Conservation (phyloP, 2,113 vertebrate species). For the Laticauda laticaudata region DNA sequence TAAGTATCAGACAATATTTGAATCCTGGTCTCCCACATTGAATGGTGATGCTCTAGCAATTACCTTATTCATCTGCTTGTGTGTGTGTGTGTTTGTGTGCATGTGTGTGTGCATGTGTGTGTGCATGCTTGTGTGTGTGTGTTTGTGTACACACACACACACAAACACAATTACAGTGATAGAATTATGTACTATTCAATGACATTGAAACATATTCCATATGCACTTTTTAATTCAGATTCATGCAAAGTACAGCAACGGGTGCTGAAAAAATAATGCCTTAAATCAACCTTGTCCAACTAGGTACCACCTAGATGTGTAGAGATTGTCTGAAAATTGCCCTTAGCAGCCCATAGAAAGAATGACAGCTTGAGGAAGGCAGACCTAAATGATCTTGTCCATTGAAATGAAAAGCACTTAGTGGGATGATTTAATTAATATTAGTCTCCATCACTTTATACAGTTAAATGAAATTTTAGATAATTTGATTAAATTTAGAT, state of each 20-base stretch:
- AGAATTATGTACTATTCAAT: neutral
- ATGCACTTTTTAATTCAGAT: neutral
- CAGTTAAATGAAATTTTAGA: neutral
- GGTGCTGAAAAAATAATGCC: neutral
- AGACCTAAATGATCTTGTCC: neutral
- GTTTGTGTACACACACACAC: no score
- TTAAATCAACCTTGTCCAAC: neutral
- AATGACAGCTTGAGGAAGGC: neutral
- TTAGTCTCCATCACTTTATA: neutral
- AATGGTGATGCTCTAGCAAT: neutral
- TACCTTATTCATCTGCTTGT: neutral
- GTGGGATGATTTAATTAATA: neutral
- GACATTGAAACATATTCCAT: neutral
- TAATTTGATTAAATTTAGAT: neutral
- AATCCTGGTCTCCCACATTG: neutral
- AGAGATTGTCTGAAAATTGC: neutral
- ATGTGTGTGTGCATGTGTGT: no score
- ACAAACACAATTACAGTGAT: neutral
- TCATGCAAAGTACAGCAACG: neutral
- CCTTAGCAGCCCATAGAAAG: neutral
- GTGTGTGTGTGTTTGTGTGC: no score
- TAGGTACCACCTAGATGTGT: neutral
- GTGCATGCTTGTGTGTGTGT: no score
- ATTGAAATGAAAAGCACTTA: constrained; percentile 4
- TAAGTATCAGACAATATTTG: neutral